Conservation (phyloP, 1,140 invertebrate species). For the Pteromalus puparum region DNA sequence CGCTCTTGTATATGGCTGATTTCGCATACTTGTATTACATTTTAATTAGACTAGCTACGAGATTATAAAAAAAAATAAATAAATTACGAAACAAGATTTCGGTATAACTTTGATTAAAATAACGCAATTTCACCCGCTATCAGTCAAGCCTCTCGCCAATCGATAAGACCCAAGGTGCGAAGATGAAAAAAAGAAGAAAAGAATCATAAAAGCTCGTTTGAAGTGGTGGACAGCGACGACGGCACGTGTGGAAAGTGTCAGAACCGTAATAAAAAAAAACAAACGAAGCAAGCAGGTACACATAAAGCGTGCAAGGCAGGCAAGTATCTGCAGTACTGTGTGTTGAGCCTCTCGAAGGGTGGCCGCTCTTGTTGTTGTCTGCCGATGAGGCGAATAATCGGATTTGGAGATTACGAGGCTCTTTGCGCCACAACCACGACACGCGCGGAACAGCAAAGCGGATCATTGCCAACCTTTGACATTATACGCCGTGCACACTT, state of each 20-base stretch:
- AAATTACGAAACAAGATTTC: too few relatives aligned
- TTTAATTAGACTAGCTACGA: too few relatives aligned
- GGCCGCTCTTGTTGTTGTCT: slow-evolving; percentile 66
- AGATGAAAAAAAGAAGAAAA: neutral
- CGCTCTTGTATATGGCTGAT: too few relatives aligned
- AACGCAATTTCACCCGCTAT: too few relatives aligned
- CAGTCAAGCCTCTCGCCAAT: neutral
- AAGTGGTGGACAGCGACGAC: slow-evolving; percentile 19
- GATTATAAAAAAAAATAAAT: too few relatives aligned
- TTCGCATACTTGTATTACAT: too few relatives aligned
- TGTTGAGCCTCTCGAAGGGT: slow-evolving; percentile 56
- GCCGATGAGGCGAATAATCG: slow-evolving; percentile 73
- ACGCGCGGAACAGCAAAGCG: slow-evolving; percentile 47
- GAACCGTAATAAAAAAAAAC: slow-evolving; percentile 31
- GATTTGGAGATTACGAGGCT: slow-evolving; percentile 70
- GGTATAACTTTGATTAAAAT: too few relatives aligned
- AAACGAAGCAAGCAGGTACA: slow-evolving; percentile 2
- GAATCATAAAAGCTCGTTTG: neutral
- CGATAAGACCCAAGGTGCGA: neutral
- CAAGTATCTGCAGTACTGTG: slow-evolving; percentile 41
- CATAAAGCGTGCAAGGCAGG: slow-evolving; percentile 22
- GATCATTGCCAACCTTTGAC: slow-evolving; percentile 37
- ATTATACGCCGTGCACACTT: slow-evolving; percentile 8
- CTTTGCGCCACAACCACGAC: slow-evolving; percentile 56
- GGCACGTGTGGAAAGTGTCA: slow-evolving; percentile 26